Base-by-base conservation (phyloP, 1,140 invertebrate genomes). In the Cydia splendana region DNA sequence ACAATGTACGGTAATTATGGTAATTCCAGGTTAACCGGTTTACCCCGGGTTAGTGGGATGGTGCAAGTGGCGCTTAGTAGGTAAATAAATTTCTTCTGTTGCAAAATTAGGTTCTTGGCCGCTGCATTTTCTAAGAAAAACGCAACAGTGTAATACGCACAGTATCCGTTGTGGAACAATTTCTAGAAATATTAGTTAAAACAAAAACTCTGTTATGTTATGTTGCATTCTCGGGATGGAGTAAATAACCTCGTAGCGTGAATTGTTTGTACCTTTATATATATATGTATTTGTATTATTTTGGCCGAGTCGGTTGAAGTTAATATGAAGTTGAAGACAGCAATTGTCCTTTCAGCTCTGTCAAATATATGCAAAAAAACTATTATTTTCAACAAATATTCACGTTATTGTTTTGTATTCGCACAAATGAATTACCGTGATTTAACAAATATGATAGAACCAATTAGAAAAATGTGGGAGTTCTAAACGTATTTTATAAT, bases 201-300 rank as follows among this genome's bases (percentile, higher is more conserved):
- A 71, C 67, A 71, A 71, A 38, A 71, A n/a, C 67, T n/a, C 15
- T 71, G 67, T 71, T 71, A 38, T 24, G n/a, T n/a, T n/a, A n/a
- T 71, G 38, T 71, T 71, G 38, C 67, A 71, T 71, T 71, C 67
- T 42, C 34, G 67, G 67, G 67, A 42, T 10, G 38, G 15, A 71
- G 67, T 42, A 71, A 20, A 71, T 71, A 71, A 71, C n/a, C 28
- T 42, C 6, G 30, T 24, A 62, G 57, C 15, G n/a, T 20, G 67
- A 71, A 71, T 42, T n/a, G 34, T 38, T n/a, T 12, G 67, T 34
- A 6, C 34, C 34, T 34, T 34, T 30, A 30, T 2, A 4, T 24
- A 24, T 0, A 4, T 30, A 30, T 1, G 30, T 34, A 34, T 34
- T 6, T 34, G 15, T 51, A 51, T 42, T 38, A 38, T 38, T 38